Evolutionary conservation across 2,113 vertebrate species (phyloP).

Genomic region (Malurus elegans): DNA sequence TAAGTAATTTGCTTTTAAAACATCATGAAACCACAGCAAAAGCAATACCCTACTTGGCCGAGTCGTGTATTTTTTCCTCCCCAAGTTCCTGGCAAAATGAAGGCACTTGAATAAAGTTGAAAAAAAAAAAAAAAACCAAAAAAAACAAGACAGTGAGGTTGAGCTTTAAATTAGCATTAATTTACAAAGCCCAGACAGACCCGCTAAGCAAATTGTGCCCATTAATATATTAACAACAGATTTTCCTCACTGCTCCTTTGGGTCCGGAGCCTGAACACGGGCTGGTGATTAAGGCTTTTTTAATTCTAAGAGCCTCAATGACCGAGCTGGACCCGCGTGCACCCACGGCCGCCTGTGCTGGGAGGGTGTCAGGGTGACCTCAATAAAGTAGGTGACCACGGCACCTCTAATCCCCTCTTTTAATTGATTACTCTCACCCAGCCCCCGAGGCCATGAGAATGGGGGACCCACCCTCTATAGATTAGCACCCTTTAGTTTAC

Average conservation of each 20-base stretch:
- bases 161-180: conserved; percentile 51
- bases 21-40: neutral
- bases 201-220: conserved; percentile 36
- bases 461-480: conserved; percentile 59
- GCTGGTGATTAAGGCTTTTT: conserved; percentile 4
- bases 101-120: neutral
- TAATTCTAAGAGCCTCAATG: neutral
- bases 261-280: neutral
- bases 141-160: neutral
- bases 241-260: conserved; percentile 29
- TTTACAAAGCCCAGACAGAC: conserved; percentile 41
- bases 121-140: neutral
- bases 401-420: conserved; percentile 65
- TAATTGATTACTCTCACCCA: conserved; percentile 66
- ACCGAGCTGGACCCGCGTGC: neutral
- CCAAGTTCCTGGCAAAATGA: neutral
- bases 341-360: neutral
- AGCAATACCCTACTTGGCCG: neutral
- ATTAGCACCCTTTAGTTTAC: conserved; percentile 74
- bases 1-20: neutral
- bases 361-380: conserved; percentile 42
- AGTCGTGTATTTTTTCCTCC: rapidly evolving
- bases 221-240: conserved; percentile 47
- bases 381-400: conserved; percentile 42
- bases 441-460: conserved; percentile 44